Percentiles rank a stretch among this genome's conserved stretches.
Conservation (phyloP, 2,797 vertebrate genomes). For the Poeciliopsis infans region DNA sequence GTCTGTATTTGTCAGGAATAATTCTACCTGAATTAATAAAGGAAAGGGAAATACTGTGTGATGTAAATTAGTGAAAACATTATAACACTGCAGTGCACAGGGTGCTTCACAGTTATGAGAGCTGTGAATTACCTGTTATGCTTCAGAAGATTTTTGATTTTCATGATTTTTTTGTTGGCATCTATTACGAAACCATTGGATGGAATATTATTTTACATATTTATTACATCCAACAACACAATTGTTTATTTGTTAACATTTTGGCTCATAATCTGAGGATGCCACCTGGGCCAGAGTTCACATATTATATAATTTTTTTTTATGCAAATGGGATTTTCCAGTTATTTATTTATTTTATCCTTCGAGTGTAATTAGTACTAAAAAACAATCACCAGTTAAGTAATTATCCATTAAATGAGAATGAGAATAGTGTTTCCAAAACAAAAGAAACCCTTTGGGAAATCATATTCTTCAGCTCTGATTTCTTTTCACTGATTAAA, state of each 20-base stretch:
- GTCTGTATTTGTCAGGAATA: conserved; percentile 57
- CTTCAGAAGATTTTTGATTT: conserved; percentile 26
- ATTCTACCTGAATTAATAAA: conserved; percentile 54
- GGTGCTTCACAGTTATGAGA: conserved; percentile 42
- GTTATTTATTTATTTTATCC: conserved; percentile 23
- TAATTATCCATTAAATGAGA: conserved; percentile 56
- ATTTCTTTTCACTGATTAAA: conserved; percentile 52
- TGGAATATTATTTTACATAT: conserved; percentile 23
- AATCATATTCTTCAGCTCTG: conserved; percentile 47
- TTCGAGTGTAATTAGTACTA: conserved; percentile 53
- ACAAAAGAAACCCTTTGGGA: conserved; percentile 47
- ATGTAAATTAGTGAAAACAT: conserved; percentile 68
- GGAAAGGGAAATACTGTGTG: conserved; percentile 52
- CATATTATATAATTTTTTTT: conserved; percentile 34
- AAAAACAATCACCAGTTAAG: conserved; percentile 51
- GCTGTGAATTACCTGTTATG: conserved; percentile 44
- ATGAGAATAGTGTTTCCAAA: conserved; percentile 49
- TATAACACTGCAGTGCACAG: conserved; percentile 40
- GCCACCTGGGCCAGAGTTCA: conserved; percentile 40
- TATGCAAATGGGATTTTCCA: conserved; percentile 43
- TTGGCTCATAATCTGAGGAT: conserved; percentile 27
- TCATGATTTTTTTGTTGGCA: conserved; percentile 14
- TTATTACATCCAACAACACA: conserved; percentile 20
- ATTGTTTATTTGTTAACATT: conserved; percentile 32
- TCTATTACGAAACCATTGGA: conserved; percentile 27